Evolutionary conservation across 2,888 invertebrate genomes (phyloP).

Genomic region (Apocheima hispidaria): DNA sequence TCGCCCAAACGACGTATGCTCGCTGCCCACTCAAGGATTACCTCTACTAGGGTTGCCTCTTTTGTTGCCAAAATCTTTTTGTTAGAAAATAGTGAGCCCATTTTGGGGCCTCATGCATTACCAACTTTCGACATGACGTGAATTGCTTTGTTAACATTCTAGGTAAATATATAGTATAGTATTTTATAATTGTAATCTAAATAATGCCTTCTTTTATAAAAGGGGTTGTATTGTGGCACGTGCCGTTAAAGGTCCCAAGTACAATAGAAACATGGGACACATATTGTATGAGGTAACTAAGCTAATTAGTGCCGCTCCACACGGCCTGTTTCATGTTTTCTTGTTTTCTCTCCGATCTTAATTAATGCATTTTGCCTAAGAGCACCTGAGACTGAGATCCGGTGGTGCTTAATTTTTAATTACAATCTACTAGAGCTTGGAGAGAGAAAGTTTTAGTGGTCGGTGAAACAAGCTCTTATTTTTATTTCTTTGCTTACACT

Average conservation of each 20-base stretch:
- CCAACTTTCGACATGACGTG: constrained; percentile 32
- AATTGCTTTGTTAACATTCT: constrained; percentile 34
- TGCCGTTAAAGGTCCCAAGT: constrained; percentile 15
- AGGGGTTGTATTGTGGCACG: neutral
- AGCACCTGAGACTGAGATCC: constrained; percentile 72
- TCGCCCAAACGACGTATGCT: constrained; percentile 78
- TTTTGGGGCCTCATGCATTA: constrained; percentile 31
- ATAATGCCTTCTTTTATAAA: neutral
- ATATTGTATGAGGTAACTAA: constrained; percentile 51
- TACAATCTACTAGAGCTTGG: constrained; percentile 52
- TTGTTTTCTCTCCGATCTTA: constrained; percentile 65
- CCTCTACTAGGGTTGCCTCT: constrained; percentile 63
- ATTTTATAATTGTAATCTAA: constrained; percentile 10
- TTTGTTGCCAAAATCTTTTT: constrained; percentile 58
- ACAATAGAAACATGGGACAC: constrained; percentile 31
- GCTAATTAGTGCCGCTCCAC: constrained; percentile 63
- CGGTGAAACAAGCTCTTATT: neutral
- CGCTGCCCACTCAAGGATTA: constrained; percentile 80
- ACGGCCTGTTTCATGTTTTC: constrained; percentile 64
- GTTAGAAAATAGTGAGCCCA: constrained; percentile 46
- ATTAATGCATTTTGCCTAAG: constrained; percentile 73
- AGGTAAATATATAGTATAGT: constrained; percentile 3
- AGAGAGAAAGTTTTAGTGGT: constrained; percentile 20
- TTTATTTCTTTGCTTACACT: neutral
- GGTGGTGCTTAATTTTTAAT: constrained; percentile 67